These are phyloP conservation scores for Parascotia fuliginaria DNA, from an alignment of 2,888 invertebrate species.

Conservation along the genomic window DNA sequence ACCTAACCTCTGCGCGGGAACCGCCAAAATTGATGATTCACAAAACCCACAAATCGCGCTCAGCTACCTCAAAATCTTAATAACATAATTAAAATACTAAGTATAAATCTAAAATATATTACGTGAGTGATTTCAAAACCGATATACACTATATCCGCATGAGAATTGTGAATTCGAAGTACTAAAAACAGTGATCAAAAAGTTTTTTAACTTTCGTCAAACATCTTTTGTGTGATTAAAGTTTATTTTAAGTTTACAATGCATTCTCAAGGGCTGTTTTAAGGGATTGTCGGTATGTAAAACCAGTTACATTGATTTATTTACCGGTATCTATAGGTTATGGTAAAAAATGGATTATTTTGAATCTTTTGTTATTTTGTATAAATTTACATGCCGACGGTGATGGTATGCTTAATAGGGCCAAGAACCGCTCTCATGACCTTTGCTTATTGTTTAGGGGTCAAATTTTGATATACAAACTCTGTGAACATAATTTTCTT, in stretches of 20 bases:
- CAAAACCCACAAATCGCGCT: background rate
- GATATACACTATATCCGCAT: constrained; percentile 36
- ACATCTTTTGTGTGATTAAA: constrained; percentile 32
- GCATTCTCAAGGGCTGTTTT: constrained; percentile 26
- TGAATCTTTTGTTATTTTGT: constrained; percentile 21
- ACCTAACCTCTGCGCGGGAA: constrained; percentile 45
- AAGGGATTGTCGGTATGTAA: constrained; percentile 57
- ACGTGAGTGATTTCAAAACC: constrained; percentile 20
- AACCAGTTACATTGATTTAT: constrained; percentile 65
- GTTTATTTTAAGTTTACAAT: constrained; percentile 44
- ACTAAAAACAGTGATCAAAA: constrained; percentile 21
- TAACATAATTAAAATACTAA: constrained; percentile 9
- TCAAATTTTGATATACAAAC: constrained; percentile 12
- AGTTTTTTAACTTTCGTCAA: constrained; percentile 22
- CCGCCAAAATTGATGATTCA: constrained; percentile 25
- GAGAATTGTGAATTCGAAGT: constrained; percentile 39
- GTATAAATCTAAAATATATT: constrained; percentile 4
- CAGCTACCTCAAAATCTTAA: constrained; percentile 15
- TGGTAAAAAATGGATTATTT: constrained; percentile 41
- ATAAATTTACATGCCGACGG: background rate
- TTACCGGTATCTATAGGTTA: constrained; percentile 54
- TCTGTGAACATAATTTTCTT: too few relatives aligned
- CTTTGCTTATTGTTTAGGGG: constrained; percentile 23
- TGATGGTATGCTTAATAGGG: constrained; percentile 1
- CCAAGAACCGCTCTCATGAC: constrained; percentile 31